phyloP scores from a whole-genome alignment of 2,113 vertebrate genomes.

The Psophia crepitans region DNA sequence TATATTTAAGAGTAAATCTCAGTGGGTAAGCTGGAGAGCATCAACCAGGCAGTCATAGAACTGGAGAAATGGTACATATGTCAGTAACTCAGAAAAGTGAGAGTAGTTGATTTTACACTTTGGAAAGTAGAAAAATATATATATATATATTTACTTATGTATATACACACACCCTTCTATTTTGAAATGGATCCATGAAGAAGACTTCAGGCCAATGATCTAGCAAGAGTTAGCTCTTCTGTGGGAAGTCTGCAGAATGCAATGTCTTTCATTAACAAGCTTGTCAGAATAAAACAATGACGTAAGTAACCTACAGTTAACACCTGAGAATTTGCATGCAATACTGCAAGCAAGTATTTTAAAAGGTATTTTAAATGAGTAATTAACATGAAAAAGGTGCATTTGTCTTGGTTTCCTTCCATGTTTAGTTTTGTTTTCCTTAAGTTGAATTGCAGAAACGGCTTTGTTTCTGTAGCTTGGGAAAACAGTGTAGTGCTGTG shows the following conservation, averaged over 20 bases:
- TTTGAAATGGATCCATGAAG: background rate
- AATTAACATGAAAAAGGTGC: background rate
- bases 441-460: background rate
- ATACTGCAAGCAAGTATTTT: background rate
- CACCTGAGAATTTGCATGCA: background rate
- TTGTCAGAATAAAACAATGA: background rate
- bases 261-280: background rate
- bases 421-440: background rate
- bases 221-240: background rate
- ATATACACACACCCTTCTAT: background rate
- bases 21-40: background rate
- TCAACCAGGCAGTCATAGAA: background rate
- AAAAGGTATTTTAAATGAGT: background rate
- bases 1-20: background rate
- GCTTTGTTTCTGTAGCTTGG: background rate
- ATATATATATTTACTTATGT: background rate
- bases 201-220: background rate
- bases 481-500: too few species aligned
- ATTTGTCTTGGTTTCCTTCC: background rate
- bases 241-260: background rate
- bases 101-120: background rate
- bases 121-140: background rate
- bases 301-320: accelerated
- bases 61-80: background rate
- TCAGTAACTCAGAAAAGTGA: background rate